Conservation (phyloP, 2,797 vertebrate genomes). For the Macroramphosus scolopax region DNA sequence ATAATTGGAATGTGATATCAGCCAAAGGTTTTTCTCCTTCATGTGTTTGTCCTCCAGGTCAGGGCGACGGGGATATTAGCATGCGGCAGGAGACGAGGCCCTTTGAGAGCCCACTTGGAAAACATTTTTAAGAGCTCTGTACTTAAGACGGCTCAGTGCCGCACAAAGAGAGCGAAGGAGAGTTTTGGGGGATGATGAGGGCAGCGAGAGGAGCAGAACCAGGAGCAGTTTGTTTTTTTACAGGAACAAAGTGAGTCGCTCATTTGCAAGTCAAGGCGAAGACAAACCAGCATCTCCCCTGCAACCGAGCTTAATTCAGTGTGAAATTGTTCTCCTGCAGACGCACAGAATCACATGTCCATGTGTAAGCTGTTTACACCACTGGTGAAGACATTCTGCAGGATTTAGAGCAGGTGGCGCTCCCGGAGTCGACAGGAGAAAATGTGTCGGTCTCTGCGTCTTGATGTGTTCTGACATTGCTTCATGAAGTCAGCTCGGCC, state of each 20-base stretch:
- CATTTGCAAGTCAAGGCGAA: slow-evolving; percentile 47
- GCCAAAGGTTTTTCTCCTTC: slow-evolving; percentile 18
- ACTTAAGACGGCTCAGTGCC: slow-evolving; percentile 14
- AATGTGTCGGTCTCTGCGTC: slow-evolving; percentile 1
- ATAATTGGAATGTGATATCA: slow-evolving; percentile 27
- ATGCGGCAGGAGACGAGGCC: slow-evolving; percentile 34
- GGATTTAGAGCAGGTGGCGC: slow-evolving; percentile 19
- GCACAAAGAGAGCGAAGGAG: slow-evolving; percentile 6
- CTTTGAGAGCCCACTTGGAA: slow-evolving; percentile 37
- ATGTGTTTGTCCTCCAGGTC: slow-evolving; percentile 29
- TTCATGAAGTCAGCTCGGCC: neutral
- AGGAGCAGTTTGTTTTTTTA: neutral
- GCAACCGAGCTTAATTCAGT: slow-evolving; percentile 58
- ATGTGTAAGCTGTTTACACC: slow-evolving; percentile 16
- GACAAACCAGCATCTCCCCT: slow-evolving; percentile 35
- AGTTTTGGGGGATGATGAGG: slow-evolving; percentile 14
- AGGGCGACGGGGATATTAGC: slow-evolving; percentile 30
- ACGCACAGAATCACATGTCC: slow-evolving; percentile 6
- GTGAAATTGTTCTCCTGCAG: slow-evolving; percentile 55
- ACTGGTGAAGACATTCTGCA: slow-evolving; percentile 22
- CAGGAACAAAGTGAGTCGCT: slow-evolving; percentile 27
- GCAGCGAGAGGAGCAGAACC: slow-evolving; percentile 11
- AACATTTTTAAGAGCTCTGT: slow-evolving; percentile 37
- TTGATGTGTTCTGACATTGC: slow-evolving; percentile 22
- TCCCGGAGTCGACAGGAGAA: slow-evolving; percentile 3